phyloP scores from a whole-genome alignment of 2,888 invertebrate species.

The Andricus curvator region DNA sequence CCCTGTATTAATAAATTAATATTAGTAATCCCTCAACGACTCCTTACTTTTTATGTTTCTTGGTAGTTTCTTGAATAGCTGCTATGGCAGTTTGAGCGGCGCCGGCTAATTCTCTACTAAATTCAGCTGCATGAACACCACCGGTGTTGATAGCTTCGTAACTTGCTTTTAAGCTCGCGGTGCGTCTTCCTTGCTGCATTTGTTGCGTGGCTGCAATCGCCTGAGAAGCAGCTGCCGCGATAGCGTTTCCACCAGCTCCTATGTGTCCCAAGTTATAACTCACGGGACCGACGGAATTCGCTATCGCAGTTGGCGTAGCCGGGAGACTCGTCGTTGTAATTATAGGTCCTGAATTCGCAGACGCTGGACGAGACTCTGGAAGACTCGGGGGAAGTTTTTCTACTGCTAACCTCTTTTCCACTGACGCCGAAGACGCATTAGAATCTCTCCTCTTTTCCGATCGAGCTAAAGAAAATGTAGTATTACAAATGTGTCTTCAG shows the following conservation, averaged over 20 bases:
- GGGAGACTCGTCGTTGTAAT: constrained; percentile 68
- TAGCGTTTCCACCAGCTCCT: constrained; percentile 92
- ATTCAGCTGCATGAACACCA: constrained; percentile 83
- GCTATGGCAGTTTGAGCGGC: constrained; percentile 87
- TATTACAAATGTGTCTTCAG: too few species aligned
- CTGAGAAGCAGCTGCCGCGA: constrained; percentile 96
- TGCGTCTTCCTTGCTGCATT: constrained; percentile 96
- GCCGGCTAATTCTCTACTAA: constrained; percentile 85
- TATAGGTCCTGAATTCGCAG: constrained; percentile 74
- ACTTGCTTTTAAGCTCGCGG: constrained; percentile 95
- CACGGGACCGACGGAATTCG: constrained; percentile 77
- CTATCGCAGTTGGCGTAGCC: constrained; percentile 70
- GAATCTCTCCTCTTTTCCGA: constrained; percentile 89
- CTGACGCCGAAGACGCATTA: constrained; percentile 79
- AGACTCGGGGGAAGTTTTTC: constrained; percentile 73
- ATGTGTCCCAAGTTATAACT: constrained; percentile 89
- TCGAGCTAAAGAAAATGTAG: constrained; percentile 77
- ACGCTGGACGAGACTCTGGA: constrained; percentile 74
- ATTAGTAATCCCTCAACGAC: neutral
- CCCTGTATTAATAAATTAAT: too few species aligned
- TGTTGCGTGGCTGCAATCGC: constrained; percentile 97
- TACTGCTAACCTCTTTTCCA: constrained; percentile 79
- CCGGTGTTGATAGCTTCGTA: constrained; percentile 92
- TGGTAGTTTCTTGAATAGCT: constrained; percentile 83
- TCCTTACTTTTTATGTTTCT: constrained; percentile 83